These are phyloP conservation scores for Prostheceraeus crozeri DNA, from an alignment of 2,888 invertebrate genomes.

Conservation along the genomic window DNA sequence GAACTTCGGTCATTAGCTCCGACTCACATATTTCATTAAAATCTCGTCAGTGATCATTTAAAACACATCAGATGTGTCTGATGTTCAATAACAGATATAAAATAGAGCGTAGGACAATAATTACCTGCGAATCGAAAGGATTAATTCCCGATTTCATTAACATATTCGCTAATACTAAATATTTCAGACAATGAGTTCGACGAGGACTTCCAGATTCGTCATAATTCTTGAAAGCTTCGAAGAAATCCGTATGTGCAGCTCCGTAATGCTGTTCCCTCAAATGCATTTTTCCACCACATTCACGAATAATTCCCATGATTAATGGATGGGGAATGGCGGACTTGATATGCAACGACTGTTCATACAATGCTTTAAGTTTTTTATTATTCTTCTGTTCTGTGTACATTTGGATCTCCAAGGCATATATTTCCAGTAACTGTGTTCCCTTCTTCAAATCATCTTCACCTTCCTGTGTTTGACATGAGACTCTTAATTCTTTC, in stretches of 20 bases:
- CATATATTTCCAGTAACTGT: slow-evolving; percentile 92
- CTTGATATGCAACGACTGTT: slow-evolving; percentile 94
- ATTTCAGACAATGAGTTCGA: slow-evolving; percentile 91
- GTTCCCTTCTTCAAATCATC: slow-evolving; percentile 93
- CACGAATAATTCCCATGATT: slow-evolving; percentile 98
- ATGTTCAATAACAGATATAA: no score
- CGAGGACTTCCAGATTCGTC: slow-evolving; percentile 93
- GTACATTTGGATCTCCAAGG: slow-evolving; percentile 98
- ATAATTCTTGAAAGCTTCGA: slow-evolving; percentile 98
- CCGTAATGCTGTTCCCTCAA: slow-evolving; percentile 95
- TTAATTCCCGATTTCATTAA: slow-evolving; percentile 98
- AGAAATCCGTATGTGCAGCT: slow-evolving; percentile 97
- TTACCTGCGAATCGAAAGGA: slow-evolving; percentile 80
- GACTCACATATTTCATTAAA: no score
- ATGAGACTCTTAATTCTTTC: slow-evolving; percentile 90
- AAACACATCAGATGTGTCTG: no score
- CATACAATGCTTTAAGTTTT: slow-evolving; percentile 79
- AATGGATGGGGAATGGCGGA: slow-evolving; percentile 99
- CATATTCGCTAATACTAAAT: slow-evolving; percentile 96
- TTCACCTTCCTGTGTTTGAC: slow-evolving; percentile 94
- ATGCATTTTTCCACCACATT: slow-evolving; percentile 99
- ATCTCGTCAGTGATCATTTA: no score
- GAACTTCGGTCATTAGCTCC: no score
- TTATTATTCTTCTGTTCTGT: slow-evolving; percentile 99
- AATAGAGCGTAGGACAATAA: no score